Conservation (phyloP, 2,113 vertebrate genomes). For the Brienomyrus brachyistius region DNA sequence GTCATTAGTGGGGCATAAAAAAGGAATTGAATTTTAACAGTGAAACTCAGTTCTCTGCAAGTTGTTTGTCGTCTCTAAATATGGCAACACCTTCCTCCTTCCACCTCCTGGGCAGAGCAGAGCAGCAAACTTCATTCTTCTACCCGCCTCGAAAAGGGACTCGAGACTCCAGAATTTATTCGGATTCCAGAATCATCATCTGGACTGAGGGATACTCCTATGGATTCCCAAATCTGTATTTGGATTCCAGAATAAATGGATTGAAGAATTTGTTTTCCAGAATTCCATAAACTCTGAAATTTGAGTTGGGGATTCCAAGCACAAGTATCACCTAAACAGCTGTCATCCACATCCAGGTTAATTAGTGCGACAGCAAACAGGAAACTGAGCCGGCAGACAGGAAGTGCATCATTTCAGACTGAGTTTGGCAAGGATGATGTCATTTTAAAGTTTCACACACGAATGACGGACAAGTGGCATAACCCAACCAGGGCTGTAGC, state of each 20-base stretch:
- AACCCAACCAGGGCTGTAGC: not conserved
- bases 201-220: no score
- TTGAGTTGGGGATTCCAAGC: not conserved
- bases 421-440: not conserved
- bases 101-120: not conserved
- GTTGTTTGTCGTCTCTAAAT: not conserved
- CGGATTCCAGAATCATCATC: not conserved
- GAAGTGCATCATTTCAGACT: not conserved
- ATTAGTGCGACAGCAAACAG: not conserved
- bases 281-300: not conserved
- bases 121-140: not conserved
- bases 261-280: not conserved
- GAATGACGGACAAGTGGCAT: not conserved
- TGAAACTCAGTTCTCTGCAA: not conserved
- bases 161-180: not conserved
- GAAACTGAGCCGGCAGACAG: not conserved
- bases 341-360: not conserved
- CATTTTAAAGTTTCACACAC: not conserved
- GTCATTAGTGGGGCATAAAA: not conserved
- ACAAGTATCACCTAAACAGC: not conserved
- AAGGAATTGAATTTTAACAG: not conserved
- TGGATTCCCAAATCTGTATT: no score
- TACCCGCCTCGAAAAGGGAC: not conserved
- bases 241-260: not conserved
- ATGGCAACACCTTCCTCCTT: not conserved